phyloP scores from a whole-genome alignment of 1,140 invertebrate genomes.

The Drosophila varians region DNA sequence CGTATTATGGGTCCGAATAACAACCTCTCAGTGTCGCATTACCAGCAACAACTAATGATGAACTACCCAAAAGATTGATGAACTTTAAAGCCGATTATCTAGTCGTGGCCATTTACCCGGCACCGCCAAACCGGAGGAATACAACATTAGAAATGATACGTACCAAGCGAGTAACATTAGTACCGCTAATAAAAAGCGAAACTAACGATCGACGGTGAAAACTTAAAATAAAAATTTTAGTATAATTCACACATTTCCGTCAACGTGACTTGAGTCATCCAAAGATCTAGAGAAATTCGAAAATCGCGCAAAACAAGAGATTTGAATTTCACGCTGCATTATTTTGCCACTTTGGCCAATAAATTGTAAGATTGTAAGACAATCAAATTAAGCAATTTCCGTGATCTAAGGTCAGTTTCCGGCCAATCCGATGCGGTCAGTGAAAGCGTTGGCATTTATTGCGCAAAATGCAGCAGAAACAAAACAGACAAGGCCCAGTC shows the following conservation, averaged over 20 bases:
- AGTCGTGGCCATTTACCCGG: slow-evolving; percentile 16
- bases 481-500: slow-evolving; percentile 5
- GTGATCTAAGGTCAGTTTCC: slow-evolving; percentile 10
- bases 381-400: slow-evolving; percentile 28
- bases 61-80: slow-evolving; percentile 37
- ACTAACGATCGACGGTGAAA: slow-evolving; percentile 53
- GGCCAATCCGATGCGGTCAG: slow-evolving; percentile 24
- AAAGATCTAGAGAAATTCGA: slow-evolving; percentile 43
- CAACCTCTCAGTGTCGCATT: slow-evolving; percentile 40
- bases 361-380: slow-evolving; percentile 12
- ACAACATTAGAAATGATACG: slow-evolving; percentile 6
- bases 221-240: slow-evolving; percentile 24
- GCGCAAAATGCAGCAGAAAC: slow-evolving; percentile 56
- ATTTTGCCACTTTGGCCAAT: slow-evolving; percentile 32
- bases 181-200: slow-evolving; percentile 48
- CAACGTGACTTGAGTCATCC: slow-evolving; percentile 51
- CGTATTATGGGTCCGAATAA: slow-evolving; percentile 22
- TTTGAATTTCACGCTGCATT: slow-evolving; percentile 33
- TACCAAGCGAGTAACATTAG: slow-evolving; percentile 14
- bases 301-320: slow-evolving; percentile 37
- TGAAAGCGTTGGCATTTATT: slow-evolving; percentile 60
- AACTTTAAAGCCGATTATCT: slow-evolving; percentile 65
- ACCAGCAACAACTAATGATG: slow-evolving; percentile 30
- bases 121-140: not conserved
- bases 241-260: slow-evolving; percentile 73